Percentiles rank a stretch among this genome's conserved stretches.
Conservation (phyloP, 2,113 vertebrate genomes). For the Glaucidium brasilianum region DNA sequence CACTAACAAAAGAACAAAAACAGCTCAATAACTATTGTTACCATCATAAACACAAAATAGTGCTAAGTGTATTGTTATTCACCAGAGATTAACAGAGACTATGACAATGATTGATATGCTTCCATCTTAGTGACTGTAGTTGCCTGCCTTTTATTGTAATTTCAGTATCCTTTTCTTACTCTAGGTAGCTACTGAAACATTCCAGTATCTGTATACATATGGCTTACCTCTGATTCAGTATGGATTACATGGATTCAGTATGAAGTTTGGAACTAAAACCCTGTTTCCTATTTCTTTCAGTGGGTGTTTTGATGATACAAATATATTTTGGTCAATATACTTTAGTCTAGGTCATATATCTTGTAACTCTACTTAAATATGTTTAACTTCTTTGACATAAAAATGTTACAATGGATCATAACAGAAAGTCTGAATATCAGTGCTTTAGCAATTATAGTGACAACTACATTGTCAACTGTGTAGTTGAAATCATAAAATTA, state of each 20-base stretch:
- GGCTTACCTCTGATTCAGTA: background rate
- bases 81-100: background rate
- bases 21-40: rapidly evolving
- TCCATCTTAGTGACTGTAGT: background rate
- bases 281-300: background rate
- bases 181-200: background rate
- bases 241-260: background rate
- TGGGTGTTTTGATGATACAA: background rate
- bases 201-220: background rate
- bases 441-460: background rate
- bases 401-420: background rate
- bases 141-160: background rate
- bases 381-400: background rate
- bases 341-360: background rate
- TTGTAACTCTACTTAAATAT: background rate
- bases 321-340: background rate
- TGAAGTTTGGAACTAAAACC: background rate
- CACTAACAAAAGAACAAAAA: background rate
- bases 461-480: background rate
- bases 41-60: background rate
- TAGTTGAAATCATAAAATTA: background rate
- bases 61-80: background rate
- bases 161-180: background rate
- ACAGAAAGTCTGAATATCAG: background rate
- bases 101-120: background rate